Base-by-base conservation (phyloP, 2,888 invertebrate genomes). In the Cotesia congregata region DNA sequence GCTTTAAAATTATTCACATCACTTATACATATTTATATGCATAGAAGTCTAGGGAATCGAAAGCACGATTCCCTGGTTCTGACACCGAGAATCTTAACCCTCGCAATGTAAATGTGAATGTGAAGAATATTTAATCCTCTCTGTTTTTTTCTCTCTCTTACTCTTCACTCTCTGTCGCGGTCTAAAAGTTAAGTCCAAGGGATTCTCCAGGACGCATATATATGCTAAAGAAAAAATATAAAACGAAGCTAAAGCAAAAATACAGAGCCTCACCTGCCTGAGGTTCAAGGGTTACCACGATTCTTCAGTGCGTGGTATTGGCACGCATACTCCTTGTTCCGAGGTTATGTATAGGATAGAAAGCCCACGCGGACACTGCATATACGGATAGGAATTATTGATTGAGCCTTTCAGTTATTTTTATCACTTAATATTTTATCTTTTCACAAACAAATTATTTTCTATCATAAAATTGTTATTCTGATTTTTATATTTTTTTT, bases 231-330 rank as follows among this genome's bases (percentile, higher is more conserved):
- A 59, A 59, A 38, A 59, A 59, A n/a, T 4, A 6, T 2, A 41
- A 68, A 6, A 41, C n/a, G 6, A 38, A 62, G 15, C 7, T 4
- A 3, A 38, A 38, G 30, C 30, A 86, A 86, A 86, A 86, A 85
- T 85, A 81, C 59, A 40, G 79, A 78, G 82, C 83, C 85, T 86
- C 86, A 86, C 86, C 86, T 86, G 86, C 85, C 84, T 84, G 78
- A 74, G 72, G 86, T 83, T 85, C 85, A 82, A 74, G 82, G 86
- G 86, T 86, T 83, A 85, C 76, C 79, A 68, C 74, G 74, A 73
- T 75, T 77, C 67, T 77, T 59, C 60, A n/a, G 71, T 65, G 78
- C 70, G 73, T 65, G 74, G 17, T 68, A 62, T 68, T 60, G 60
- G 61, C 40, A 72, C 61, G 59, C 71, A 62, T 60, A 39, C 68